These are phyloP conservation scores for Drosophila nigromelanica DNA, from an alignment of 1,140 invertebrate genomes.

Conservation along the genomic window DNA sequence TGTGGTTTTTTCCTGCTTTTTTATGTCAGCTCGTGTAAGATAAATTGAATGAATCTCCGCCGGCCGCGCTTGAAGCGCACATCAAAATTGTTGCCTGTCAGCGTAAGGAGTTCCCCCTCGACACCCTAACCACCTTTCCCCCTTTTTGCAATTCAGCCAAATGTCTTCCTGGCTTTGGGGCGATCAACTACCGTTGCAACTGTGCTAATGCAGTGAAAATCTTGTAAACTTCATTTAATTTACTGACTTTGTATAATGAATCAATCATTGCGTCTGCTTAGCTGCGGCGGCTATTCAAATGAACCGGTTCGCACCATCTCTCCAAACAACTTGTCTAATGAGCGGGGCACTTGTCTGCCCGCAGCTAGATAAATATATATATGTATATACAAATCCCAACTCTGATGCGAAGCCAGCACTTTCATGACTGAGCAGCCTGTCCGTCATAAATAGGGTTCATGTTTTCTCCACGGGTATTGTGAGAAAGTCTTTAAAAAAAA, in stretches of 20 bases:
- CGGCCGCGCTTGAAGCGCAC: conserved; percentile 75
- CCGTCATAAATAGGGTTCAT: conserved; percentile 51
- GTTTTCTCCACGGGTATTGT: conserved; percentile 64
- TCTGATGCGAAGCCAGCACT: conserved; percentile 43
- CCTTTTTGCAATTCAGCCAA: neutral
- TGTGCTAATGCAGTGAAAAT: conserved; percentile 57
- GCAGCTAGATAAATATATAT: conserved; percentile 41
- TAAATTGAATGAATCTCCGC: conserved; percentile 73
- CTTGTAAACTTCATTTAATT: conserved; percentile 70
- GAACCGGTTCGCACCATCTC: conserved; percentile 59
- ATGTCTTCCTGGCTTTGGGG: conserved; percentile 6
- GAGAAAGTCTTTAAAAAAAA: conserved; percentile 51
- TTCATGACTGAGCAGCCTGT: conserved; percentile 43
- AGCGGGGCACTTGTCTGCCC: conserved; percentile 64
- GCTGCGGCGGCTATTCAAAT: conserved; percentile 67
- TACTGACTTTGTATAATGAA: conserved; percentile 67
- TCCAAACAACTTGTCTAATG: conserved; percentile 45
- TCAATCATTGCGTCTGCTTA: conserved; percentile 74
- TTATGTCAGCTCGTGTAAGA: conserved; percentile 60
- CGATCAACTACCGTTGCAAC: conserved; percentile 45
- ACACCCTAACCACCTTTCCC: neutral
- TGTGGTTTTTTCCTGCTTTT: conserved; percentile 7
- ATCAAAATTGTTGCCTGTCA: conserved; percentile 78
- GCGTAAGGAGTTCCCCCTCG: conserved; percentile 17
- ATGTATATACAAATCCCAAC: conserved; percentile 1